Conservation (phyloP, 2,888 invertebrate species). For the Eilema caniola region DNA sequence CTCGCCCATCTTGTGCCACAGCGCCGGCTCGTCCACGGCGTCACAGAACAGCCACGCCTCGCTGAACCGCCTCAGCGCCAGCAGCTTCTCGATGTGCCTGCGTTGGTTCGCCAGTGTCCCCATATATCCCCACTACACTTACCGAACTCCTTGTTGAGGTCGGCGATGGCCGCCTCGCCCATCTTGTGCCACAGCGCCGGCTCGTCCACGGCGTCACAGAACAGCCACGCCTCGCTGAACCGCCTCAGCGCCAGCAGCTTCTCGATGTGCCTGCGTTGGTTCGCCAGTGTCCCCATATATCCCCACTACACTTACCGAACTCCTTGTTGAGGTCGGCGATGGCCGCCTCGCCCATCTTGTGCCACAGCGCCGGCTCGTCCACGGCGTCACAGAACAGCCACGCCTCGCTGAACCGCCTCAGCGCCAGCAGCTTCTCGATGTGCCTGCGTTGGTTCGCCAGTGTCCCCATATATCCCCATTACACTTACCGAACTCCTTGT, state of each 20-base stretch:
- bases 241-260: slow-evolving; percentile 84
- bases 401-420: slow-evolving; percentile 89
- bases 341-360: slow-evolving; percentile 91
- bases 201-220: slow-evolving; percentile 91
- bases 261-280: slow-evolving; percentile 74
- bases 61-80: slow-evolving; percentile 86
- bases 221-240: slow-evolving; percentile 90
- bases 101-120: too few species aligned
- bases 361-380: slow-evolving; percentile 90
- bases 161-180: slow-evolving; percentile 92
- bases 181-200: slow-evolving; percentile 90
- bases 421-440: slow-evolving; percentile 77
- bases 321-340: slow-evolving; percentile 94
- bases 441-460: slow-evolving; percentile 74
- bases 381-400: slow-evolving; percentile 91
- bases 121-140: too few species aligned
- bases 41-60: slow-evolving; percentile 92
- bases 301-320: too few species aligned
- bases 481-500: too few species aligned
- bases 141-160: slow-evolving; percentile 95
- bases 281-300: too few species aligned
- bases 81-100: slow-evolving; percentile 76
- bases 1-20: slow-evolving; percentile 92
- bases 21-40: slow-evolving; percentile 89
- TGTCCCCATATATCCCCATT: too few species aligned